A percentile compares a stretch with the other conserved stretches of the same genome.
phyloP scores from a whole-genome alignment of 2,888 invertebrate species.

The Drosophila helvetica region DNA sequence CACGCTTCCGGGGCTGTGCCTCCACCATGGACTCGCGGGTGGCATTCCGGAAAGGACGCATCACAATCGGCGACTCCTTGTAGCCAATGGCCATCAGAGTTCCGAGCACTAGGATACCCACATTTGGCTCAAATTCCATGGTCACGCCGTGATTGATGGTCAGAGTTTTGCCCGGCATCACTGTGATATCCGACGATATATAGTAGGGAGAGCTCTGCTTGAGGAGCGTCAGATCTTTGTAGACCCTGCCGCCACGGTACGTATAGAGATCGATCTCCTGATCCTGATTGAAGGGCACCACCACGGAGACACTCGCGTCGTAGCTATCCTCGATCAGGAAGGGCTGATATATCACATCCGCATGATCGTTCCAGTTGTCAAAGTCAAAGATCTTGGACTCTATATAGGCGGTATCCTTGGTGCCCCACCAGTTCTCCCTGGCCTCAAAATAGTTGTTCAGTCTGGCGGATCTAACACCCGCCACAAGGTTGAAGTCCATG shows the following conservation, averaged over 20 bases:
- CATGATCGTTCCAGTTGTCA: slow-evolving; percentile 99
- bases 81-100: slow-evolving; percentile 93
- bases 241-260: slow-evolving; percentile 90
- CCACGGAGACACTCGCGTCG: slow-evolving; percentile 90
- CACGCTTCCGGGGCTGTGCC: slow-evolving; percentile 78
- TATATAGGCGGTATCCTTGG: slow-evolving; percentile 89
- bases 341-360: slow-evolving; percentile 95
- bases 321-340: slow-evolving; percentile 91
- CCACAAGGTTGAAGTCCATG: slow-evolving; percentile 94
- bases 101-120: slow-evolving; percentile 97
- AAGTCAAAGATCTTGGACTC: slow-evolving; percentile 96
- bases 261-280: slow-evolving; percentile 87
- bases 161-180: slow-evolving; percentile 96
- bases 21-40: slow-evolving; percentile 66
- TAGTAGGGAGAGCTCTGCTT: slow-evolving; percentile 89
- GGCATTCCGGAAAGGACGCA: slow-evolving; percentile 86
- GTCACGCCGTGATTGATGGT: slow-evolving; percentile 94
- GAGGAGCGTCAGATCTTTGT: slow-evolving; percentile 87
- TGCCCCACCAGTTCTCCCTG: slow-evolving; percentile 98
- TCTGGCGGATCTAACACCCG: slow-evolving; percentile 95
- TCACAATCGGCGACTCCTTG: slow-evolving; percentile 89
- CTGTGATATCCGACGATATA: slow-evolving; percentile 95
- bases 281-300: slow-evolving; percentile 84
- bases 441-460: slow-evolving; percentile 94
- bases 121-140: slow-evolving; percentile 97